These are phyloP conservation scores for Cylindroiulus punctatus DNA, from an alignment of 2,888 invertebrate genomes.

Conservation along the genomic window DNA sequence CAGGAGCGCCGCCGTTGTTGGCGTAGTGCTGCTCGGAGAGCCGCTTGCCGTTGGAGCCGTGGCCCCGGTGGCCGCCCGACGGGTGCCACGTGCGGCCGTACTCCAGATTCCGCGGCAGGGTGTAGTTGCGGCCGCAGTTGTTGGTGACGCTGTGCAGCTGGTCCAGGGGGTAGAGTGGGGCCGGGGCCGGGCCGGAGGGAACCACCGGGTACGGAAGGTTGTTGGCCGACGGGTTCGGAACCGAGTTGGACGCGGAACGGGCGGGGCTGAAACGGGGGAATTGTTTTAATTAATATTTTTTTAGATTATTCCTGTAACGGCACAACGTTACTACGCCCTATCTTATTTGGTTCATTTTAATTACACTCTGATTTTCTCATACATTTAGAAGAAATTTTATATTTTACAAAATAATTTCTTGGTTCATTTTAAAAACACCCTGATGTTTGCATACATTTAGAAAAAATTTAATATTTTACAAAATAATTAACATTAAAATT, in stretches of 20 bases:
- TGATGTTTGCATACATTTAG: too few relatives aligned
- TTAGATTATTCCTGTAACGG: too few relatives aligned
- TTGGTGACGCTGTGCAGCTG: constrained; percentile 55
- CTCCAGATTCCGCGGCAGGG: constrained; percentile 51
- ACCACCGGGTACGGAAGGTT: constrained; percentile 56
- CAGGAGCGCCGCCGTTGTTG: background rate
- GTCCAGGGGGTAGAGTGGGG: constrained; percentile 55
- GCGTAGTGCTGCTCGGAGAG: background rate
- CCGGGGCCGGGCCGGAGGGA: background rate
- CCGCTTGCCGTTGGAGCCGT: background rate
- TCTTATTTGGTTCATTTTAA: too few relatives aligned
- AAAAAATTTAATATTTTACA: too few relatives aligned
- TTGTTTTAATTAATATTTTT: too few relatives aligned
- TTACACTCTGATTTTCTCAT: too few relatives aligned
- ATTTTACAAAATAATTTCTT: too few relatives aligned
- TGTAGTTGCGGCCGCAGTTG: constrained; percentile 44
- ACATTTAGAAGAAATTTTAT: too few relatives aligned
- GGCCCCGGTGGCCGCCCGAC: background rate
- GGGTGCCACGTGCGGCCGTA: constrained; percentile 56
- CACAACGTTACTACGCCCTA: too few relatives aligned
- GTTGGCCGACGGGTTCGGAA: constrained; percentile 26
- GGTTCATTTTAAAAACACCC: too few relatives aligned
- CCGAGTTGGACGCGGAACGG: constrained; percentile 10
- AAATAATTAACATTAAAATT: too few relatives aligned
- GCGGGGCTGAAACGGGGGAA: background rate